Base-by-base conservation (phyloP, 2,888 invertebrate species). In the Bombylius major region DNA sequence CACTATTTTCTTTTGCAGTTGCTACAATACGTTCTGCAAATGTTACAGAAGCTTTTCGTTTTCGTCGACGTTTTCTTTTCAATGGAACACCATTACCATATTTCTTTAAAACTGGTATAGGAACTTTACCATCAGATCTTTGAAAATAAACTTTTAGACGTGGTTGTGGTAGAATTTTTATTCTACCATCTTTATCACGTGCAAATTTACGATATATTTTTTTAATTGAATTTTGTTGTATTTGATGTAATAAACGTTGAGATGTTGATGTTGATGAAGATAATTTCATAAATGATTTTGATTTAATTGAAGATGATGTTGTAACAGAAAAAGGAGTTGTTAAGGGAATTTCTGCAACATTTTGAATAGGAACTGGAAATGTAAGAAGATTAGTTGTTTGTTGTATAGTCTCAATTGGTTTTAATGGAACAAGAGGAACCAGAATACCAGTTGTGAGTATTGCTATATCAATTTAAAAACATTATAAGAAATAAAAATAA, bases 41-140 rank as follows among this genome's bases (percentile, higher is more conserved):
- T 42, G 39, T 4, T 11, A 11, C 12, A 11, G 11, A 42, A 23
- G 42, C 11, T 32, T 39, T 58, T 7, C 36, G 8, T 34, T 53
- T 56, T 47, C 55, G 33, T 11, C 39, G 39, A 39, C 58, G 44
- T 51, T 51, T 58, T 23, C 45, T 55, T 45, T 56, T 57, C 39
- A 42, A 11, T 23, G 55, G 33, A 31, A 51, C 53, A 5, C 54
- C 11, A 11, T 11, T 42, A 5, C 54, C 11, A 11, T 11, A 11
- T 5, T 55, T 54, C 36, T 56, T 59, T 14, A 61, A 36, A 31
- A 53, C 52, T n/a, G 60, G 58, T 34, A 61, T 61, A 14, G 59
- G 58, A 34, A 61, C 51, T 58, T 61, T 61, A 34, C 58, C 58
- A 56, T 58, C 56, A 14, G 50, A 14, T n/a, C 58, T 52, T 7